Base-by-base conservation (phyloP, 2,797 vertebrate species). In the Liparis tanakae region DNA sequence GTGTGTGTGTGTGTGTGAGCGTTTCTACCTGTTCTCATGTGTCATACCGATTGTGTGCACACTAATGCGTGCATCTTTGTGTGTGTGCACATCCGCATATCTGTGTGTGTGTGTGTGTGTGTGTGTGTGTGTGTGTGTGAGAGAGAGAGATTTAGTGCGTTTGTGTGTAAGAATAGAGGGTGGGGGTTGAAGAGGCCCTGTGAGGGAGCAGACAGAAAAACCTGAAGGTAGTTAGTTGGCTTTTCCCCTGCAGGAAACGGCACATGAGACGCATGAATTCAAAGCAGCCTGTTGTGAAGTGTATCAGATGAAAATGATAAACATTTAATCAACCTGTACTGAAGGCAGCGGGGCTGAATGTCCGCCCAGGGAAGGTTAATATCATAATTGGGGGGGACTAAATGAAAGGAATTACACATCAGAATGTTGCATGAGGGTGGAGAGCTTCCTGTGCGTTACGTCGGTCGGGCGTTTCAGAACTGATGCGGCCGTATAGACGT, bases 131-230 rank as follows among this genome's bases (percentile, higher is more conserved):
- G 13, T 43, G 41, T 39, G 37, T 39, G 37, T 39, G 37, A 14
- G 33, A 44, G 72, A 43, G 74, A 80, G 82, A 79, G 79, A 83
- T 79, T 78, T 81, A 68, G 80, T 84, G 84, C 34, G 48, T 91
- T 86, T 88, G 83, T 87, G 88, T 90, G 82, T 78, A 81, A 87
- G 86, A 85, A 83, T 82, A 85, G 85, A 76, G 84, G 90, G 85
- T 79, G 87, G 79, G 88, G 89, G 90, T 85, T 92, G 87, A 82
- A 86, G 93, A 92, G 94, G 94, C 93, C 93, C 89, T 84, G 85
- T 72, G 89, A 94, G 90, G 94, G 93, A 94, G 91, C 88, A 89
- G 83, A 89, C 83, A 88, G 90, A 90, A 86, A 86, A 93, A 90
- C 89, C 88, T 93, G 92, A 89, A 90, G 82, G 86, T 89, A 89